Conservation (phyloP, 2,797 vertebrate species). For the Acipenser oxyrinchus region DNA sequence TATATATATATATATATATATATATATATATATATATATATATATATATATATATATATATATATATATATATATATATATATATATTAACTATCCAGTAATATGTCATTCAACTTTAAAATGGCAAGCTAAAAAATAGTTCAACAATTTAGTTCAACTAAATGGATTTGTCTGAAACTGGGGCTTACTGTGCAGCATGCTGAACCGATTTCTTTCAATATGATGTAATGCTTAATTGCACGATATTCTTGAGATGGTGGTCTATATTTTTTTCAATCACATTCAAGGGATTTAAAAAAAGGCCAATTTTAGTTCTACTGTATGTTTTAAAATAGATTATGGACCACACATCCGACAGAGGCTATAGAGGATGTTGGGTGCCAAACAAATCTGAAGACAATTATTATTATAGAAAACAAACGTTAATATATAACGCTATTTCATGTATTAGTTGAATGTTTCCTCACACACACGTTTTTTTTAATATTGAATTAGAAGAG, state of each 20-base stretch:
- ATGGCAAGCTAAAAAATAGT: background rate
- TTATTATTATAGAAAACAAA: no score
- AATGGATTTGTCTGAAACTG: conserved; percentile 16
- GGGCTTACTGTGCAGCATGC: conserved; percentile 9
- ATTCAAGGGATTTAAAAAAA: conserved; percentile 19
- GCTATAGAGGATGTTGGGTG: background rate
- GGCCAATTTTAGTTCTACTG: conserved; percentile 12
- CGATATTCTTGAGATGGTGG: conserved; percentile 13
- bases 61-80: background rate
- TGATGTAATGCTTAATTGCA: conserved; percentile 24
- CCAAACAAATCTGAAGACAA: background rate
- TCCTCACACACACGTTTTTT: background rate
- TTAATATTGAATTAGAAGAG: background rate
- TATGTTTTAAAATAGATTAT: conserved; percentile 6
- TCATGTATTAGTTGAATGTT: background rate
- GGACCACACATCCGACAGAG: background rate
- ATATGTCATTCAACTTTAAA: background rate
- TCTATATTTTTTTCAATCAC: conserved; percentile 17
- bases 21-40: background rate
- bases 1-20: background rate
- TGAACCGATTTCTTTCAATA: conserved; percentile 18
- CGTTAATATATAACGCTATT: background rate
- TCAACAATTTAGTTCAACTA: conserved; percentile 15
- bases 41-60: background rate
- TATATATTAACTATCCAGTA: background rate